A percentile compares a stretch with the other conserved stretches of the same genome.
Conservation (phyloP, 2,113 vertebrate species). For the Fulica atra region DNA sequence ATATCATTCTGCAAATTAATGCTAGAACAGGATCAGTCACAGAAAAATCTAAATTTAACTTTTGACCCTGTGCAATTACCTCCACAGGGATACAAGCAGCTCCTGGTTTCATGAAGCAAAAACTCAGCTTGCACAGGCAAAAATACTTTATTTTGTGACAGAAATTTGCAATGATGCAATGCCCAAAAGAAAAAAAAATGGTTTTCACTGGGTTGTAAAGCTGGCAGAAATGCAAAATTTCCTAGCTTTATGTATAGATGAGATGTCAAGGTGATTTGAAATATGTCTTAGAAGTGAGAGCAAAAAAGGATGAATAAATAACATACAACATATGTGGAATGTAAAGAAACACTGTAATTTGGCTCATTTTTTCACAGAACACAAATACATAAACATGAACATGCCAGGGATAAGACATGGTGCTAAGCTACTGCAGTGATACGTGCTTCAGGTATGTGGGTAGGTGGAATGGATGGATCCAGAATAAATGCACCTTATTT, state of each 20-base stretch:
- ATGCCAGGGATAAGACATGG: conserved; percentile 31
- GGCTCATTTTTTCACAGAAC: neutral
- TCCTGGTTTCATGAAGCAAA: neutral
- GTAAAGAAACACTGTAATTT: conserved; percentile 30
- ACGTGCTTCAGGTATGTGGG: neutral
- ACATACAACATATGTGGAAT: conserved; percentile 13
- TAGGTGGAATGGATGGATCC: neutral
- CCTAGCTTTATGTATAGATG: conserved; percentile 36
- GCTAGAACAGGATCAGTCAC: neutral
- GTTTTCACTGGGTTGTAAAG: conserved; percentile 33
- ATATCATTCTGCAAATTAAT: neutral
- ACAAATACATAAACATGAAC: conserved; percentile 50
- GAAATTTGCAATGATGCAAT: neutral
- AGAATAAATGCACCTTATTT: neutral
- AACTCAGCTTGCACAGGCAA: neutral
- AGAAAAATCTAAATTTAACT: neutral
- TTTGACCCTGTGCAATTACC: neutral
- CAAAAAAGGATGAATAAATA: conserved; percentile 51
- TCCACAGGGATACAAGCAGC: neutral
- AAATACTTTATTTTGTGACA: neutral
- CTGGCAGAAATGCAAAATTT: conserved; percentile 44
- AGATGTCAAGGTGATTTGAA: conserved; percentile 57
- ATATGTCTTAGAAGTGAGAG: conserved; percentile 33
- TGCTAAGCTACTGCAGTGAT: conserved; percentile 28
- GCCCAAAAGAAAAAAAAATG: neutral